phyloP scores from a whole-genome alignment of 2,888 invertebrate genomes.

The Limenitis camilla region DNA sequence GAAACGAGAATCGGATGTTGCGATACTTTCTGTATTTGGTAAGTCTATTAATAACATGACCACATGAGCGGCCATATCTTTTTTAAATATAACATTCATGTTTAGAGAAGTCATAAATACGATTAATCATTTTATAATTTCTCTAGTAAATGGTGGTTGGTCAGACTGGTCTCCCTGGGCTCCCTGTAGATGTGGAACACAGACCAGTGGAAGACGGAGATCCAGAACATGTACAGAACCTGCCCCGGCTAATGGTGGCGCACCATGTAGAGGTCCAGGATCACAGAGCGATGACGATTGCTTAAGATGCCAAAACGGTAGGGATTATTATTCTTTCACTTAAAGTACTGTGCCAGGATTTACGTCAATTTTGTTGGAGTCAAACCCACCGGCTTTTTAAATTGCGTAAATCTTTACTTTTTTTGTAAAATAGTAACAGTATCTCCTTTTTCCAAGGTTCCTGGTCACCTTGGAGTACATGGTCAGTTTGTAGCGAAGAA shows the following conservation, averaged over 20 bases:
- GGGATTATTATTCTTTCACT: conserved; percentile 18
- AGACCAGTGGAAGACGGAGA: conserved; percentile 83
- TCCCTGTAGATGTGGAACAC: conserved; percentile 85
- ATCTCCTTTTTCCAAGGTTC: conserved; percentile 35
- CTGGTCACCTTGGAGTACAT: conserved; percentile 57
- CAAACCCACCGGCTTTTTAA: too few species aligned
- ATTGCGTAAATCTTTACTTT: too few species aligned
- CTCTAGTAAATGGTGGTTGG: conserved; percentile 94
- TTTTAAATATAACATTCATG: not conserved
- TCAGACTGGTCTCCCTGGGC: conserved; percentile 92
- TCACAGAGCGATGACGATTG: conserved; percentile 88
- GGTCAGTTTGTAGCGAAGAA: conserved; percentile 59
- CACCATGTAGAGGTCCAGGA: conserved; percentile 85
- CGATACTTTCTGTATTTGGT: conserved; percentile 93
- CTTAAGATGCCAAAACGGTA: conserved; percentile 76
- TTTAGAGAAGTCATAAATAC: not conserved
- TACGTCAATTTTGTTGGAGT: too few species aligned
- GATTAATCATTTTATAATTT: not conserved
- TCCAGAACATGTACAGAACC: conserved; percentile 90
- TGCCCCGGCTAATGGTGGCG: conserved; percentile 92
- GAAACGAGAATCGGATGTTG: conserved; percentile 86
- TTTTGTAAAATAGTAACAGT: not conserved
- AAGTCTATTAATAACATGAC: conserved; percentile 57
- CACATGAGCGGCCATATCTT: not conserved
- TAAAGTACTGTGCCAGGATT: too few species aligned